Evolutionary conservation across 2,888 invertebrate genomes (phyloP).

Genomic region (Polydrusus pterygomalis): DNA sequence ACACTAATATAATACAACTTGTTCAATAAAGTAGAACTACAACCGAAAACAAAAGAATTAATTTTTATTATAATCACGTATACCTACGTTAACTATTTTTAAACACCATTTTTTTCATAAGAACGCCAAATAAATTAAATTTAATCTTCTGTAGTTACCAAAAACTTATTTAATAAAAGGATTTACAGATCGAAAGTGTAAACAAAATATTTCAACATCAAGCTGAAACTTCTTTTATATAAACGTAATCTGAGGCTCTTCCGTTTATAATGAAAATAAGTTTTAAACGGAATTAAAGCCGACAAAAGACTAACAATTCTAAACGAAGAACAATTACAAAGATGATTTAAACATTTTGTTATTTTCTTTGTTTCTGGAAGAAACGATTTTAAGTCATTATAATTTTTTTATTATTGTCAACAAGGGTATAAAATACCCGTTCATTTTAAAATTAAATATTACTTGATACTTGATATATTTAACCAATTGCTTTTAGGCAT

Average conservation of each 20-base stretch:
- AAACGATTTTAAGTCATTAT: not conserved
- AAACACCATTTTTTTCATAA: too few relatives aligned
- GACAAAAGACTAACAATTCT: conserved; percentile 21
- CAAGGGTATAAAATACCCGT: not conserved
- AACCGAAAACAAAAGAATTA: too few relatives aligned
- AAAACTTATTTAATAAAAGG: not conserved
- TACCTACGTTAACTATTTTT: too few relatives aligned
- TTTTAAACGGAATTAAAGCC: conserved; percentile 7
- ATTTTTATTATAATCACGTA: too few relatives aligned
- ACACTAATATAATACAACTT: too few relatives aligned
- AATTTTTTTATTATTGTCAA: not conserved
- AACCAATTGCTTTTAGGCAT: too few relatives aligned
- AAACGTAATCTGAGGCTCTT: conserved; percentile 12
- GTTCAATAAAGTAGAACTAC: too few relatives aligned
- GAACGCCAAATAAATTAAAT: not conserved
- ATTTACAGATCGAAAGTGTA: not conserved
- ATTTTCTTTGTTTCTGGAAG: conserved; percentile 18
- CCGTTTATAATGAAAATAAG: conserved; percentile 9
- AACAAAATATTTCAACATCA: conserved; percentile 18
- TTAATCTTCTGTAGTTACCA: not conserved
- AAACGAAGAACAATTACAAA: conserved; percentile 4
- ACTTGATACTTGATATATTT: too few relatives aligned
- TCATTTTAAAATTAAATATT: too few relatives aligned
- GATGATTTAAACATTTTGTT: conserved; percentile 20
- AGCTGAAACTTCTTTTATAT: conserved; percentile 4